phyloP scores from a whole-genome alignment of 2,888 invertebrate species.

The Hirtodrosophila histrioides region DNA sequence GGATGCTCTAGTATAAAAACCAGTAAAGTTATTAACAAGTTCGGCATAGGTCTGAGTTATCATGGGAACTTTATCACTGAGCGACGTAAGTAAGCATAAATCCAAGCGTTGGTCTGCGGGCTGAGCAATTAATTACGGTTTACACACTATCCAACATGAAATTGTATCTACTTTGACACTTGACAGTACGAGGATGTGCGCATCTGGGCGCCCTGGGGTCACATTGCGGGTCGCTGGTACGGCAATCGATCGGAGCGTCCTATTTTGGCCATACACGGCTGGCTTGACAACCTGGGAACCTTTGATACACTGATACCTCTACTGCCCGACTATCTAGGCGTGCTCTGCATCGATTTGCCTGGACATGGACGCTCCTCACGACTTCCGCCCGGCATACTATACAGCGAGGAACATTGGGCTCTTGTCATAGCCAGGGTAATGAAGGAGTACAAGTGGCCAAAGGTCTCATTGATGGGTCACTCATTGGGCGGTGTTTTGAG shows the following conservation, averaged over 20 bases:
- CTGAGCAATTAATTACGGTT: background rate
- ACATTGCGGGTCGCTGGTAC: conserved; percentile 89
- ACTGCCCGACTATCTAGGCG: conserved; percentile 85
- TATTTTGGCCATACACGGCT: conserved; percentile 89
- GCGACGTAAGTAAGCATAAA: conserved; percentile 26
- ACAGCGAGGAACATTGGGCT: conserved; percentile 78
- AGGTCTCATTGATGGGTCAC: conserved; percentile 88
- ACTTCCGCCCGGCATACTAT: conserved; percentile 86
- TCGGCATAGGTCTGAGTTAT: background rate
- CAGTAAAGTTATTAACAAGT: background rate
- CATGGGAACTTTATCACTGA: conserved; percentile 32
- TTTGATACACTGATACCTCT: conserved; percentile 89
- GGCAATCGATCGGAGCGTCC: conserved; percentile 87
- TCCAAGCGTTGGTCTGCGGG: background rate
- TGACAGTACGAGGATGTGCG: conserved; percentile 86
- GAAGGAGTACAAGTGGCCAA: conserved; percentile 88
- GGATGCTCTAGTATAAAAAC: too few species aligned
- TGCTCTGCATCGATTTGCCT: conserved; percentile 88
- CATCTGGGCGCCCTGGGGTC: conserved; percentile 88
- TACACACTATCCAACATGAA: too few species aligned
- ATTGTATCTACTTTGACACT: background rate
- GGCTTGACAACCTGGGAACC: conserved; percentile 90
- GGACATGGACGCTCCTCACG: conserved; percentile 89
- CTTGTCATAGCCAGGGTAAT: conserved; percentile 85
- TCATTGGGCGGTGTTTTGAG: conserved; percentile 87